Conservation (phyloP, 2,113 vertebrate species). For the Dendrocopos noguchii region DNA sequence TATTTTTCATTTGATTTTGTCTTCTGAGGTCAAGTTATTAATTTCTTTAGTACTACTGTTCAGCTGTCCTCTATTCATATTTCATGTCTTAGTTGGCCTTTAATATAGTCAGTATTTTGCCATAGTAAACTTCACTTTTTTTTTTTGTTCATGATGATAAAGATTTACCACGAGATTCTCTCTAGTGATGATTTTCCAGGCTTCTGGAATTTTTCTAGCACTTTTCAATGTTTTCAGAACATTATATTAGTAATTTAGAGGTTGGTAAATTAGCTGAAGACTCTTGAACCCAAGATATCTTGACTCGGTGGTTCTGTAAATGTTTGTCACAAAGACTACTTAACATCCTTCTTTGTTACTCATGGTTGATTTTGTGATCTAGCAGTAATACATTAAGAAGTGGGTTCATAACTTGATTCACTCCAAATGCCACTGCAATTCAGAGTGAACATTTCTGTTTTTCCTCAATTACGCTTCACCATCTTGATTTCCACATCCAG, state of each 20-base stretch:
- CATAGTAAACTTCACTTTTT: neutral
- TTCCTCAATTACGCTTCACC: neutral
- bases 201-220: neutral
- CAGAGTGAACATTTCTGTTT: neutral
- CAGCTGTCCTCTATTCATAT: neutral
- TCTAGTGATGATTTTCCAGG: neutral
- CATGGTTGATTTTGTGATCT: neutral
- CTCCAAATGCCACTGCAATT: neutral
- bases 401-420: neutral
- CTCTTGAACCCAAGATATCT: neutral
- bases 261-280: neutral
- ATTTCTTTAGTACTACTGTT: neutral
- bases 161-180: neutral
- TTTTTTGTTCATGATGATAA: neutral
- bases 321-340: neutral
- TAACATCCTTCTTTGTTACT: neutral
- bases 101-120: constrained; percentile 24
- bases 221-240: neutral
- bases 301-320: neutral
- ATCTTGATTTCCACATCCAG: neutral
- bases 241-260: neutral
- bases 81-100: neutral
- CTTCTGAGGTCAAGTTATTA: neutral
- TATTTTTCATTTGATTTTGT: neutral
- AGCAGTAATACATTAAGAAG: neutral